Conservation (phyloP, 2,113 vertebrate genomes). For the Pagrus major region DNA sequence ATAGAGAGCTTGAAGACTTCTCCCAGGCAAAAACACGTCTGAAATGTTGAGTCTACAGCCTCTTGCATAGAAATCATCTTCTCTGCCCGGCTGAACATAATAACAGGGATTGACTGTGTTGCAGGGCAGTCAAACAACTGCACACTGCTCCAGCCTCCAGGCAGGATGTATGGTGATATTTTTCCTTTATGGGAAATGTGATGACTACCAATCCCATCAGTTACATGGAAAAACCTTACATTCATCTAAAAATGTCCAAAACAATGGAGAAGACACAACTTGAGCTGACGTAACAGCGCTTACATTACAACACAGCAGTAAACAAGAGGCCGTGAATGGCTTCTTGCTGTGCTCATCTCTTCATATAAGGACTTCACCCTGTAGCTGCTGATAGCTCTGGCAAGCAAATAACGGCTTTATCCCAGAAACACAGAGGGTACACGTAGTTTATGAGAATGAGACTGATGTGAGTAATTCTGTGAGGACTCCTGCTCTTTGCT, state of each 20-base stretch:
- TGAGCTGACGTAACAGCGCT: slow-evolving; percentile 13
- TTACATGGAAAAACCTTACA: slow-evolving; percentile 36
- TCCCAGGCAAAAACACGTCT: slow-evolving; percentile 49
- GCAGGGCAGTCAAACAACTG: slow-evolving; percentile 42
- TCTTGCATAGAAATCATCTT: slow-evolving; percentile 65
- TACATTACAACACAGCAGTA: slow-evolving; percentile 41
- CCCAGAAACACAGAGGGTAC: slow-evolving; percentile 47
- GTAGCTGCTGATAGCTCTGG: slow-evolving; percentile 42
- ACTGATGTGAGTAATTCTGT: slow-evolving; percentile 1
- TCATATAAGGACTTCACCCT: slow-evolving; percentile 34
- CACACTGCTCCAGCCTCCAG: slow-evolving; percentile 19
- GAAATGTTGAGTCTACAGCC: slow-evolving; percentile 75
- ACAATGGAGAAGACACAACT: slow-evolving; percentile 13
- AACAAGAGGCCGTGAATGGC: slow-evolving; percentile 52
- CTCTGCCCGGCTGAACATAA: slow-evolving; percentile 72
- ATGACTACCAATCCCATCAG: slow-evolving; percentile 10
- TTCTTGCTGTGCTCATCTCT: slow-evolving; percentile 41
- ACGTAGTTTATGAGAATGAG: slow-evolving; percentile 28
- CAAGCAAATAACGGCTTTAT: slow-evolving; percentile 40
- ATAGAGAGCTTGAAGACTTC: slow-evolving; percentile 40
- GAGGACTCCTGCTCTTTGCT: slow-evolving; percentile 34
- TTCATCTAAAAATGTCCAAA: slow-evolving; percentile 22
- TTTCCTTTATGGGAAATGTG: slow-evolving; percentile 42
- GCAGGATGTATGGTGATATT: slow-evolving; percentile 25
- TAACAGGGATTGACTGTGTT: slow-evolving; percentile 69